Base-by-base conservation (phyloP, 2,888 invertebrate species). In the Parochlus steinenii region DNA sequence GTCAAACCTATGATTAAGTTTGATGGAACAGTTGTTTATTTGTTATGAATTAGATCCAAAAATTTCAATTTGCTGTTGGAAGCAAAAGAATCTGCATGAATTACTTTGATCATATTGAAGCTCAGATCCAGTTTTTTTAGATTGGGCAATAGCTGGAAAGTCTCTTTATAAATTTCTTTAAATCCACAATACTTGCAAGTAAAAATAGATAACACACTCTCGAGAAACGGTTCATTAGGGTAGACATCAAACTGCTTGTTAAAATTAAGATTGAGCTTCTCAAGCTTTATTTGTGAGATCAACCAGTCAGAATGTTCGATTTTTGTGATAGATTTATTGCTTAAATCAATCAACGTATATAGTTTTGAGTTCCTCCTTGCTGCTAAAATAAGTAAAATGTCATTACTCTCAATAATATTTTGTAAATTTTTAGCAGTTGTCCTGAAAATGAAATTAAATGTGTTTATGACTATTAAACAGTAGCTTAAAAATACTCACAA, bases 271-370 rank as follows among this genome's bases (percentile, higher is more conserved):
- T 10, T 11, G 11, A 36, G 23, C n/a, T 6, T 23, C 7, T 30
- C 36, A 14, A 36, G 25, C 8, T 18, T 10, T 10, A 6, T 23
- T 18, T 36, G 36, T 24, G 29, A 30, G 11, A 4, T 10, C 14
- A 30, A 30, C 30, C 27, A 7, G 12, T 36, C 36, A 17, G 29
- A 25, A 10, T 12, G 25, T 23, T 24, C 25, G 28, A 36, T 16
- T 20, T n/a, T 30, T 16, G 16, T 14, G 15, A 36, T 36, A 24
- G 30, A 29, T 23, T 36, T 36, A 24, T 36, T 24, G 36, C 36
- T 36, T 5, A 36, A 22, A 36, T 36, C 36, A 36, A 36, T 36
- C 30, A 24, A n/a, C n/a, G n/a, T n/a, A n/a, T n/a, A n/a, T n/a
- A n/a, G n/a, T n/a, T n/a, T n/a, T n/a, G n/a, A n/a, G n/a, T n/a